Base-by-base conservation (phyloP, 2,797 vertebrate species). In the Nyctibius grandis region DNA sequence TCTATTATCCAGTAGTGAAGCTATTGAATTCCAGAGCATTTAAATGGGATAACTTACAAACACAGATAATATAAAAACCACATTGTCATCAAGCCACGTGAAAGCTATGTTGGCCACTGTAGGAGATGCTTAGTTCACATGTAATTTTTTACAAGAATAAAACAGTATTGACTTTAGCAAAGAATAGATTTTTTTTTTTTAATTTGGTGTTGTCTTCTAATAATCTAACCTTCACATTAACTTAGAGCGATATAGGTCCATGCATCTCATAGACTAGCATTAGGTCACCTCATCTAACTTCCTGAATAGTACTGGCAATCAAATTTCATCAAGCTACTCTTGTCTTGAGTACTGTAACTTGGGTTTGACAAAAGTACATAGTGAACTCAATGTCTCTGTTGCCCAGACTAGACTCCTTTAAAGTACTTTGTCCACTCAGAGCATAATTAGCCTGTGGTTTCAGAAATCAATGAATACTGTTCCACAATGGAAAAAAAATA, bases 381-480 rank as follows among this genome's bases (percentile, higher is more conserved):
- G 2, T 36, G 28, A 91, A 80, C 56, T 72, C 63, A 21, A 9
- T 51, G 31, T 80, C 44, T 94, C 84, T 82, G 65, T 59, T 93
- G 57, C 26, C 34, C 70, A 60, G 56, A 77, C 70, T 80, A 83
- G 38, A 69, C 48, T 91, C 47, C 47, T 92, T 92, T 56, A 19
- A 88, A 73, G 44, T 73, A 84, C 50, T 91, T 76, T 51, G 53
- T 80, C 80, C 42, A 50, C 54, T 86, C 56, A 64, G 65, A 76
- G 23, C 7, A 47, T 82, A 89, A 96, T 93, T 91, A 93, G 73
- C 59, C 70, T 23, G 42, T 85, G 65, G 77, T 89, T 94, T 93
- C 86, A 93, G 67, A 94, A 95, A 95, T 95, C 93, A 91, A 70
- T 90, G 34, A 85, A 48, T 73, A 59, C 17, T 50, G 4, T 63